Conservation (phyloP, 2,888 invertebrate species). For the Papilio elwesi region DNA sequence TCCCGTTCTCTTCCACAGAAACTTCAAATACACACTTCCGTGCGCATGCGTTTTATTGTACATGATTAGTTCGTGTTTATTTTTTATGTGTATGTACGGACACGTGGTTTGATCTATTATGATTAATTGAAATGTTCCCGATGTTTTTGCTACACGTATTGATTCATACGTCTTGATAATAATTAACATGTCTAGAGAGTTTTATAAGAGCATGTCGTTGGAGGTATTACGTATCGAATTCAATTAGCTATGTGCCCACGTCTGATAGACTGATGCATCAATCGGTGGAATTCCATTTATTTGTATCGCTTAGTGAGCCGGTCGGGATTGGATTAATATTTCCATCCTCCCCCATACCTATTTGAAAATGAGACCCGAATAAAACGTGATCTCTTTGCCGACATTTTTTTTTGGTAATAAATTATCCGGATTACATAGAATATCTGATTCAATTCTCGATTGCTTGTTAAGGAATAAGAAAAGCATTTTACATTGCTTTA, state of each 20-base stretch:
- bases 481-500: no score
- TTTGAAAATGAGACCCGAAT: slow-evolving; percentile 20
- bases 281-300: slow-evolving; percentile 33
- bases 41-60: no score
- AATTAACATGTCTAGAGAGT: background rate
- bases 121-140: no score
- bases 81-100: no score
- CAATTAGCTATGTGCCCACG: slow-evolving; percentile 40
- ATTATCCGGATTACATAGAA: background rate
- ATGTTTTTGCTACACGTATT: background rate
- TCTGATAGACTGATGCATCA: slow-evolving; percentile 33
- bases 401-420: background rate
- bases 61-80: no score
- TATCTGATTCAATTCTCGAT: background rate
- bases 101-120: no score
- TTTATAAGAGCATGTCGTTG: background rate
- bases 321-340: slow-evolving; percentile 35
- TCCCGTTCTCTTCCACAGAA: no score
- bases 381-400: background rate
- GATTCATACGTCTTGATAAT: background rate
- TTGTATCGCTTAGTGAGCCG: slow-evolving; percentile 32
- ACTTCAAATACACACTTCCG: no score
- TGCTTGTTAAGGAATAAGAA: background rate
- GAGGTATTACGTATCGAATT: slow-evolving; percentile 36
- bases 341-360: slow-evolving; percentile 8